Conservation (phyloP, 2,888 invertebrate genomes). For the Temnothorax ravouxi region DNA sequence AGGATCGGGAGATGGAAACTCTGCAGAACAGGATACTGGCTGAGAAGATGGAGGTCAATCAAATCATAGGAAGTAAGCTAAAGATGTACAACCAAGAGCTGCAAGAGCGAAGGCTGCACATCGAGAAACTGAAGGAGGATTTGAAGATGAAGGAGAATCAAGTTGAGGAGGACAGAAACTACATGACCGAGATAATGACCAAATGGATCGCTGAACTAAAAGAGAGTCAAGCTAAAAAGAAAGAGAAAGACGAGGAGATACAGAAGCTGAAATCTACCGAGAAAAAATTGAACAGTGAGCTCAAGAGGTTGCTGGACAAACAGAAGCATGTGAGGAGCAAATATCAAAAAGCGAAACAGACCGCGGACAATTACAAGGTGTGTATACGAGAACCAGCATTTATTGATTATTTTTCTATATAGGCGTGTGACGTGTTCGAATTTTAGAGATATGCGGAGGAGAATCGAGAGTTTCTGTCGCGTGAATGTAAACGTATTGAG, state of each 20-base stretch:
- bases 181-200: constrained; percentile 85
- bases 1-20: constrained; percentile 87
- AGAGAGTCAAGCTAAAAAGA: constrained; percentile 84
- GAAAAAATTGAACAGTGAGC: constrained; percentile 86
- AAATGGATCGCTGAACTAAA: constrained; percentile 82
- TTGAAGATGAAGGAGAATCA: constrained; percentile 88
- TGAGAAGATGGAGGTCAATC: constrained; percentile 86
- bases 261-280: constrained; percentile 87
- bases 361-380: constrained; percentile 89
- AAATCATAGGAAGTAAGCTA: constrained; percentile 86
- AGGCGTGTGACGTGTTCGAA: background rate
- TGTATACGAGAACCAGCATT: constrained; percentile 3
- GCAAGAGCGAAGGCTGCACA: constrained; percentile 77
- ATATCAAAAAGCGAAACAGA: constrained; percentile 89
- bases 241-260: constrained; percentile 86
- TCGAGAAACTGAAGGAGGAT: constrained; percentile 87
- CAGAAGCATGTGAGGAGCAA: constrained; percentile 87
- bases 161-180: constrained; percentile 86
- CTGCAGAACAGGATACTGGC: constrained; percentile 87
- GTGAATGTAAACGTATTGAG: constrained; percentile 90
- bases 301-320: constrained; percentile 85
- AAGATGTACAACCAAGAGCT: constrained; percentile 78
- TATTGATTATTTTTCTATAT: background rate
- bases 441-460: constrained; percentile 83
- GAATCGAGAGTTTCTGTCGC: constrained; percentile 89